Percentiles rank a stretch among this genome's conserved stretches.
phyloP scores from a whole-genome alignment of 2,113 vertebrate genomes.

The human (Homo sapiens) region DNA sequence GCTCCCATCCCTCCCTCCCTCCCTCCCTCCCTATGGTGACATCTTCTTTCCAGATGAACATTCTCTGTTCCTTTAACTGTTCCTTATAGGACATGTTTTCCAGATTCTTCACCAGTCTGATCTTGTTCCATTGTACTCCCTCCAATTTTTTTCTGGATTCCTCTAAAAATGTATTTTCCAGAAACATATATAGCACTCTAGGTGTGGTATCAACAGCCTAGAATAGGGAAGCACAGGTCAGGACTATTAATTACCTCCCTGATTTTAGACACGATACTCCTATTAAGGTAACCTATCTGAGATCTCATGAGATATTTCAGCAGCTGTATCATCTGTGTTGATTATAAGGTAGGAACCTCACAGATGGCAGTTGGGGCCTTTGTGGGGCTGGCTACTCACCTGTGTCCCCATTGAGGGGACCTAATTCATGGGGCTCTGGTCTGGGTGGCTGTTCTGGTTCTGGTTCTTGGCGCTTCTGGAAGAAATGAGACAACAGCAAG shows the following conservation, averaged over 20 bases:
- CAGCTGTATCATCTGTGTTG: not conserved
- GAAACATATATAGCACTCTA: not conserved
- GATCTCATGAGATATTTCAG: not conserved
- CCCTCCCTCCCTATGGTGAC: not conserved
- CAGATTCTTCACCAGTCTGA: not conserved
- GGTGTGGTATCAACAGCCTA: not conserved
- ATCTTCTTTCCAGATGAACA: not conserved
- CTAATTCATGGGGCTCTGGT: constrained; percentile 71
- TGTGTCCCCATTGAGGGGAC: constrained; percentile 61
- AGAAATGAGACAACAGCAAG: constrained; percentile 35
- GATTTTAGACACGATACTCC: not conserved
- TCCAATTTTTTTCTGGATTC: not conserved
- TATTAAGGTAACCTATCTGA: not conserved
- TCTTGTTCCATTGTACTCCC: not conserved
- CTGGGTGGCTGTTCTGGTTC: constrained; percentile 69
- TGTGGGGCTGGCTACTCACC: constrained; percentile 75
- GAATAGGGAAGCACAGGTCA: not conserved
- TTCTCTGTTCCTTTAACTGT: not conserved
- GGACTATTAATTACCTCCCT: not conserved
- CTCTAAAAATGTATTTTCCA: not conserved
- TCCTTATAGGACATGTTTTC: not conserved
- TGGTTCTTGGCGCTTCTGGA: constrained; percentile 75
- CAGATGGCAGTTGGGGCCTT: not conserved
- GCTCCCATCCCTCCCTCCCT: no score
- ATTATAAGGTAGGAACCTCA: not conserved